These are phyloP conservation scores for Gymnoscelis rufifasciata DNA, from an alignment of 2,888 invertebrate species.

Conservation along the genomic window DNA sequence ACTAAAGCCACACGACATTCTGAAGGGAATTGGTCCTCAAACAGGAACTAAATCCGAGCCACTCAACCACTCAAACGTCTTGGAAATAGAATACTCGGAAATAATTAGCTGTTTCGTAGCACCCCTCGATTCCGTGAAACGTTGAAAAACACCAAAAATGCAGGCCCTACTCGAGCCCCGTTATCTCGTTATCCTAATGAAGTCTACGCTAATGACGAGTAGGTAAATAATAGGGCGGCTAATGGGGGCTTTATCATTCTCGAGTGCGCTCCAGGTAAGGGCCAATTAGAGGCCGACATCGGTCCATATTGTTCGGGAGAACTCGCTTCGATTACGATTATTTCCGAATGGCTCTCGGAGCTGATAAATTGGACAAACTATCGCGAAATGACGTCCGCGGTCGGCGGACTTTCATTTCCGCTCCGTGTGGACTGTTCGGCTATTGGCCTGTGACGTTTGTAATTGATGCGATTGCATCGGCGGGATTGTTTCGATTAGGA, in stretches of 20 bases:
- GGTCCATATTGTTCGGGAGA: conserved; percentile 77
- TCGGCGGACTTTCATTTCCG: conserved; percentile 67
- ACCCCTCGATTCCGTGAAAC: conserved; percentile 49
- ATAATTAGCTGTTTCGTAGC: conserved; percentile 57
- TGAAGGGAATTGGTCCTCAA: too few relatives aligned
- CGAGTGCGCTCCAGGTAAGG: conserved; percentile 79
- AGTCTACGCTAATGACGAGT: conserved; percentile 80
- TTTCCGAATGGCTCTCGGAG: conserved; percentile 70
- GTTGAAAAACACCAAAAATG: conserved; percentile 69
- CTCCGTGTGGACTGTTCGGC: conserved; percentile 41
- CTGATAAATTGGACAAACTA: conserved; percentile 79
- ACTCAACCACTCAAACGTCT: conserved; percentile 20
- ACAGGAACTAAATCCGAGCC: background rate
- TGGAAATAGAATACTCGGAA: conserved; percentile 43
- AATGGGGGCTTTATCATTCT: conserved; percentile 80
- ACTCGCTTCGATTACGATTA: conserved; percentile 77
- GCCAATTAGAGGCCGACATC: conserved; percentile 78
- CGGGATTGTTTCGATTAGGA: background rate
- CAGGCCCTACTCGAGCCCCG: conserved; percentile 63
- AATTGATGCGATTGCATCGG: conserved; percentile 10
- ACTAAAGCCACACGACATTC: too few relatives aligned
- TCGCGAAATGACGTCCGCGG: conserved; percentile 71
- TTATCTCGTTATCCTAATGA: conserved; percentile 80
- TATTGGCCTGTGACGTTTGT: conserved; percentile 5
- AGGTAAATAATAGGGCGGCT: conserved; percentile 80